phyloP scores from a whole-genome alignment of 2,888 invertebrate species.

The Melipona beecheii region DNA sequence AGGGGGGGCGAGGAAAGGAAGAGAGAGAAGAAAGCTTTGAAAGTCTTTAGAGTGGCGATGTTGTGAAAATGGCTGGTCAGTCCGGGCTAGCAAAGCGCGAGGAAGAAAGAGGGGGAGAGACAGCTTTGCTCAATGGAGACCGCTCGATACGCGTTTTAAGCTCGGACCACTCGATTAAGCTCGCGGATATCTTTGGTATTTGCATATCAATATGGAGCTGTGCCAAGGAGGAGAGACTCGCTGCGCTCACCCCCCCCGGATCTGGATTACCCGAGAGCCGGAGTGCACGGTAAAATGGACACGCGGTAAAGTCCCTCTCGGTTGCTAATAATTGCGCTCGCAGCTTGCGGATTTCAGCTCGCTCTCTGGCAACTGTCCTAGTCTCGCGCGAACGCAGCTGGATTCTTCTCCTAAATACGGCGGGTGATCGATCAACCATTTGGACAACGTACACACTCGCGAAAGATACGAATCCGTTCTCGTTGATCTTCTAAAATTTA shows the following conservation, averaged over 20 bases:
- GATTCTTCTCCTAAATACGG: too few relatives aligned
- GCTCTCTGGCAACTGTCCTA: not conserved
- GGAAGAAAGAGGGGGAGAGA: not conserved
- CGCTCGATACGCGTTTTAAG: slow-evolving; percentile 66
- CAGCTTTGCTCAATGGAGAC: slow-evolving; percentile 15
- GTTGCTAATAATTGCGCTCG: slow-evolving; percentile 19
- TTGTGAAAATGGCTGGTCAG: slow-evolving; percentile 65
- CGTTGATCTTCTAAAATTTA: too few relatives aligned
- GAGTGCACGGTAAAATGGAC: not conserved
- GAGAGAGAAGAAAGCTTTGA: slow-evolving; percentile 43
- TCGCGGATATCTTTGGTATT: slow-evolving; percentile 71
- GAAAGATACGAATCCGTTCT: too few relatives aligned
- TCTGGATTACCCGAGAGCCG: slow-evolving; percentile 56
- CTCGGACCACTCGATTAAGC: slow-evolving; percentile 78
- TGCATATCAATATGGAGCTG: slow-evolving; percentile 76
- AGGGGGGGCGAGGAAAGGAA: not conserved
- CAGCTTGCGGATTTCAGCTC: not conserved
- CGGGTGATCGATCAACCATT: too few relatives aligned
- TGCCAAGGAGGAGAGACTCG: slow-evolving; percentile 67
- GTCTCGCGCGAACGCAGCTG: too few relatives aligned
- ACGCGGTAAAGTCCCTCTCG: not conserved
- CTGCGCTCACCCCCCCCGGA: slow-evolving; percentile 12
- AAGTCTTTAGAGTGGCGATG: slow-evolving; percentile 56
- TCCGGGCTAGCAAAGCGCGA: slow-evolving; percentile 28
- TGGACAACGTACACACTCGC: too few relatives aligned